These are phyloP conservation scores for Galeruca laticollis DNA, from an alignment of 2,888 invertebrate genomes.

Conservation along the genomic window DNA sequence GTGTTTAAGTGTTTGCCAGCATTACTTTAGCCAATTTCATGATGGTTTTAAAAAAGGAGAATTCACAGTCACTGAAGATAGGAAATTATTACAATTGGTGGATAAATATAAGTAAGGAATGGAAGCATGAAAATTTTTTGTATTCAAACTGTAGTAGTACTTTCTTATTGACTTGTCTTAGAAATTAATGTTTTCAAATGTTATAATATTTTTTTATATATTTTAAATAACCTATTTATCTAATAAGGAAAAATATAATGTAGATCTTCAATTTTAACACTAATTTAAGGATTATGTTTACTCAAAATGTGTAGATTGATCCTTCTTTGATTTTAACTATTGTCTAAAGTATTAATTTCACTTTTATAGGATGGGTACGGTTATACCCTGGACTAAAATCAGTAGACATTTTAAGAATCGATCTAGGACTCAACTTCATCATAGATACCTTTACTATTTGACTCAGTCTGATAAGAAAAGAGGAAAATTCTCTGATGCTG, in stretches of 20 bases:
- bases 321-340: background rate
- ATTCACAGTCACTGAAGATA: slow-evolving; percentile 80
- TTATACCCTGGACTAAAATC: slow-evolving; percentile 82
- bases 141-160: too few relatives aligned
- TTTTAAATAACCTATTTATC: too few relatives aligned
- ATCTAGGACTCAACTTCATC: slow-evolving; percentile 76
- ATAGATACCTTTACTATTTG: slow-evolving; percentile 68
- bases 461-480: slow-evolving; percentile 67
- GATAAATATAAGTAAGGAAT: slow-evolving; percentile 69
- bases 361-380: slow-evolving; percentile 72
- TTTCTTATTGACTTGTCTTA: too few relatives aligned
- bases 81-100: slow-evolving; percentile 73
- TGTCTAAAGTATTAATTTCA: background rate
- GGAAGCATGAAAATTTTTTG: too few relatives aligned
- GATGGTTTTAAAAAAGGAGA: slow-evolving; percentile 61
- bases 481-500: slow-evolving; percentile 75
- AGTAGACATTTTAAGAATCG: slow-evolving; percentile 73
- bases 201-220: too few relatives aligned
- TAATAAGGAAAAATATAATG: too few relatives aligned
- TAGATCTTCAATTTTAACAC: too few relatives aligned
- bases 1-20: slow-evolving; percentile 78
- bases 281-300: background rate
- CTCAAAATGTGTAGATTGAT: background rate
- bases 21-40: slow-evolving; percentile 71
- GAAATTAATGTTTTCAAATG: background rate